Percentiles rank a stretch among this genome's conserved stretches.
phyloP scores from a whole-genome alignment of 2,797 vertebrate species.

The Crypturellus tataupa region DNA sequence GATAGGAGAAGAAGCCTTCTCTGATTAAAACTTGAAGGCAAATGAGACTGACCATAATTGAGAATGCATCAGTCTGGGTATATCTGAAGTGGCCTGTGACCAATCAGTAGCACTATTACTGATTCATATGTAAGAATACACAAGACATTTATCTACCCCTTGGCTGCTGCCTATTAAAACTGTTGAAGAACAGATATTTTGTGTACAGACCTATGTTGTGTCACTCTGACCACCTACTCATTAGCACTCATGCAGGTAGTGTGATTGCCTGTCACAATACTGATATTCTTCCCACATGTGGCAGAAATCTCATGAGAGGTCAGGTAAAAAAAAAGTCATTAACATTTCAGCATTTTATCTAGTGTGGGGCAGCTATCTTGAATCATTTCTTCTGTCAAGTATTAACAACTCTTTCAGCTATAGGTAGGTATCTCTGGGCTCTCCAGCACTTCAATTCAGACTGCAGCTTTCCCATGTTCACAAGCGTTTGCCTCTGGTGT shows the following conservation, averaged over 20 bases:
- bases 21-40: not conserved
- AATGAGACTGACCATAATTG: not conserved
- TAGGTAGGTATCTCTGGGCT: not conserved
- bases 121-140: not conserved
- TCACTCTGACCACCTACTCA: not conserved
- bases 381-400: not conserved
- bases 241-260: not conserved
- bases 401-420: not conserved
- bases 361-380: not conserved
- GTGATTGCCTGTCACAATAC: not conserved
- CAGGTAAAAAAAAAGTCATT: not conserved
- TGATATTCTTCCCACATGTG: not conserved
- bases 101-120: not conserved
- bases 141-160: not conserved
- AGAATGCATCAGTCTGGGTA: not conserved
- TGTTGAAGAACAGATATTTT: not conserved
- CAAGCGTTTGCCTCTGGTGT: not conserved
- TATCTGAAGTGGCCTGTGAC: not conserved
- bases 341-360: not conserved
- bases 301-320: not conserved
- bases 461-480: slow-evolving; percentile 7
- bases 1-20: not conserved
- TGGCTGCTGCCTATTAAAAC: not conserved
- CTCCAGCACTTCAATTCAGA: not conserved
- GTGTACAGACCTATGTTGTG: not conserved